Conservation (phyloP, 2,113 vertebrate genomes). For the Geothlypis trichas region DNA sequence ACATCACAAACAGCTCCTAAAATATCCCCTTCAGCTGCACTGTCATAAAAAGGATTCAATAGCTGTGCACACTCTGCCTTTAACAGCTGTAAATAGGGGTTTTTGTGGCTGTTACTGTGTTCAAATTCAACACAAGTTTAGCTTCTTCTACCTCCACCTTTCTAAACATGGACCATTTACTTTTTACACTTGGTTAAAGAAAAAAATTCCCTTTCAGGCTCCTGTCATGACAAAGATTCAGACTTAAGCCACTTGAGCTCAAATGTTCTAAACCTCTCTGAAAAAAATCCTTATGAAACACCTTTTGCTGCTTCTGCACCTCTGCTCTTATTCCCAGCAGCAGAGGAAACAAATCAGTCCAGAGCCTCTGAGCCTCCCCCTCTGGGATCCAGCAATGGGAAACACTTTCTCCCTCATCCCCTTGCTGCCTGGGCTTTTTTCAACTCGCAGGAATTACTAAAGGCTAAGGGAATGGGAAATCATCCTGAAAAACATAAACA, state of each 20-base stretch:
- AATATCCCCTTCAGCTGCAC: neutral
- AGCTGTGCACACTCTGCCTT: neutral
- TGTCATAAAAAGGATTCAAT: neutral
- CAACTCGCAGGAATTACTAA: neutral
- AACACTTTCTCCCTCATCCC: neutral
- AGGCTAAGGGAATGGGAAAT: neutral
- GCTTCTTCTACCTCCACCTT: neutral
- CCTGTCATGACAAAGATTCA: neutral
- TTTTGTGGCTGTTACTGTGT: slow-evolving; percentile 10
- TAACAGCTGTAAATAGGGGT: neutral
- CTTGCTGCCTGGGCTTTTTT: neutral
- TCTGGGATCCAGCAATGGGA: neutral
- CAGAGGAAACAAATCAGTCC: neutral
- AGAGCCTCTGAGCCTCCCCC: neutral
- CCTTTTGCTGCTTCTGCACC: neutral
- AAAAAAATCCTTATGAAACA: neutral
- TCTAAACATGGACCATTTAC: neutral
- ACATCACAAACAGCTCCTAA: neutral
- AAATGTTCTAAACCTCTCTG: neutral
- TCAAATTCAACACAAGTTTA: slow-evolving; percentile 5
- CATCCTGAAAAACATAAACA: neutral
- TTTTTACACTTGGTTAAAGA: neutral
- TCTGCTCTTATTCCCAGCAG: neutral
- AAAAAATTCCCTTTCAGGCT: neutral
- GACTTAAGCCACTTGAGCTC: neutral